Percentiles rank a stretch among this genome's conserved stretches.
phyloP scores from a whole-genome alignment of 2,888 invertebrate species.

The Venustoraphidia nigricollis region DNA sequence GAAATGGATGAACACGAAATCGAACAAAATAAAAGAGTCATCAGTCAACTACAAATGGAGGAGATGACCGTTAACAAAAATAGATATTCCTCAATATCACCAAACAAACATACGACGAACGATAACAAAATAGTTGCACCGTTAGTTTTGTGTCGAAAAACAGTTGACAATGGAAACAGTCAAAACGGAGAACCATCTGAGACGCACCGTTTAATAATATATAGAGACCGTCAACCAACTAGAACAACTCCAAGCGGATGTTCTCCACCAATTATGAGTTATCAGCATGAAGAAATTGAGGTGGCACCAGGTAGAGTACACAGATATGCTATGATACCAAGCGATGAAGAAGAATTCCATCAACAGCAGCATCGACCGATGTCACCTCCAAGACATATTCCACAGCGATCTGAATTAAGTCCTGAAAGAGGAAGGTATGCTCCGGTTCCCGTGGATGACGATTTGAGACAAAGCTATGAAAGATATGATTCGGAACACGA shows the following conservation, averaged over 20 bases:
- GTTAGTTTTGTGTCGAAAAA: no score
- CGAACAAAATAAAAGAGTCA: conserved; percentile 2
- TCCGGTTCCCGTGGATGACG: conserved; percentile 20
- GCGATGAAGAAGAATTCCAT: conserved; percentile 35
- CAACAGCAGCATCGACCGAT: not conserved
- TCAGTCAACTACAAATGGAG: conserved; percentile 3
- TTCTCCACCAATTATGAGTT: conserved; percentile 7
- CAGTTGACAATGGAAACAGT: no score
- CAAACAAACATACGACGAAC: no score
- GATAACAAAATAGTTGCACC: no score
- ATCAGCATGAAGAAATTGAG: conserved; percentile 33
- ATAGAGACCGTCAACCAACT: no score
- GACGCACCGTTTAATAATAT: no score
- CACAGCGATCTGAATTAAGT: conserved; percentile 9
- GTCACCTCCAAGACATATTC: not conserved
- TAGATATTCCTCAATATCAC: not conserved
- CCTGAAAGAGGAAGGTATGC: conserved; percentile 17
- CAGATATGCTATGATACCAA: conserved; percentile 47
- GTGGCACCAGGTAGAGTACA: conserved; percentile 38
- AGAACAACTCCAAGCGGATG: no score
- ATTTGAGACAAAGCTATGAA: not conserved
- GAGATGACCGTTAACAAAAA: conserved; percentile 2
- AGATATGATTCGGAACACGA: conserved; percentile 10
- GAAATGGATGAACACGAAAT: conserved; percentile 6
- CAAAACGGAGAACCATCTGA: no score